Evolutionary conservation across 2,888 invertebrate genomes (phyloP), one percentile per base, ranked within the genome.

Genomic region (Ommatoiulus sabulosus): DNA sequence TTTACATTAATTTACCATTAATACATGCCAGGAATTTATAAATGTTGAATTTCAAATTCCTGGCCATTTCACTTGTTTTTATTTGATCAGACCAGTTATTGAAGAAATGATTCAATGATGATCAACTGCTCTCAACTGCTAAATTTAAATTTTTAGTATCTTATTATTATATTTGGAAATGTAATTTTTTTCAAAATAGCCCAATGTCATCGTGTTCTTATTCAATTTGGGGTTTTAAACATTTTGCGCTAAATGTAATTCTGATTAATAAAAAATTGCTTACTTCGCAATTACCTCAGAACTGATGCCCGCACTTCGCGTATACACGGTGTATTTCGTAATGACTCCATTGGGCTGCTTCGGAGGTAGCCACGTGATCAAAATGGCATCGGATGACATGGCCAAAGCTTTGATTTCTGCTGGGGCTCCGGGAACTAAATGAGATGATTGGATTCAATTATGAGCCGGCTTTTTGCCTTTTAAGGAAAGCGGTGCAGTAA

Each of bases 361-460:
- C 0, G 97, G 97, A 4, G 95, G 94, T 90, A 95, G 93, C 97
- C 97, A 97, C 0, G 96, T 95, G 20, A 97, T 94, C 90, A 96
- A 94, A 3, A 97, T 93, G 1, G 96, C 95, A 91, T 95, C 95
- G 1, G 95, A 94, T 3, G 96, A 95, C 91, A 95, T 95, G 15
- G 96, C 95, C 86, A 96, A 95, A 4, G 96, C 96, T 93, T 97
- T 97, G 90, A 97, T 95, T 91, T 96, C 96, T 4, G 95, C 94
- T 0, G 97, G 97, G 84, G 95, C 94, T 89, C 95, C 96, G 12
- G 97, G 97, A 87, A 96, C 97, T 97, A 93, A 44, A n/a, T 44
- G 89, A 12, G 90, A 90, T 88, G 52, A 87, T 72, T 85, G 44
- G 20, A 44, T 85, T 85, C 44, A 85, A 8, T 72, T 72, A 72